Base-by-base conservation (phyloP, 2,113 vertebrate species). In the Myrmecophaga tridactyla region DNA sequence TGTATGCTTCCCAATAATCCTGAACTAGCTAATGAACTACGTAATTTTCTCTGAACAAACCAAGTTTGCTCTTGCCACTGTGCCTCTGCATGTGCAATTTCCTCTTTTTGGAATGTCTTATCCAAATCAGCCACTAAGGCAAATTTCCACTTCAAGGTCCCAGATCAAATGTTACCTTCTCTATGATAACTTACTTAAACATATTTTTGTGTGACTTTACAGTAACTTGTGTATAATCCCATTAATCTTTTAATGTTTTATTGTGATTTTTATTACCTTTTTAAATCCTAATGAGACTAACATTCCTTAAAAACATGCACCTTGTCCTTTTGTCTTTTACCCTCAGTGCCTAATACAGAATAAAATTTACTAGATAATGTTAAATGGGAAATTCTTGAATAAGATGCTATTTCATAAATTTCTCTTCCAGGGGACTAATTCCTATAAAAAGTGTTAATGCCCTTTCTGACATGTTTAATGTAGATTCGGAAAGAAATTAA, bases 371-470 rank as follows among this genome's bases (percentile, higher is more conserved):
- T 27, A 65, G 43, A 15, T 17, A 70, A n/a, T 48, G 31, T 6
- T 31, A 21, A 85, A 82, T 48, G 43, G 62, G 14, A 27, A 14
- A 48, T 46, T 43, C 75, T 76, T 94, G 6, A n/a, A 81, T 58
- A 82, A 43, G 1, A 0, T 39, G 56, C 18, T 31, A 39, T 93
- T 90, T 72, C 60, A 72, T 81, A 39, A 76, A 48, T 84, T 62
- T 72, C 13, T 90, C 70, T 94, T 95, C 34, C n/a, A 73, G 53
- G 34, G 87, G 29, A 43, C 75, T 81, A 82, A 85, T 34, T 90
- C 18, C 43, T 76, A 34, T 25, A 56, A 88, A 76, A 76, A 92
- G 62, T 83, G 72, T 84, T 72, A 72, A 90, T 89, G 85, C n/a
- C 46, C 70, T 95, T 86, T 73, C 81, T 84, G 43, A n/a, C 46